These are phyloP conservation scores for Scomber japonicus DNA, from an alignment of 2,113 vertebrate species.

Conservation along the genomic window DNA sequence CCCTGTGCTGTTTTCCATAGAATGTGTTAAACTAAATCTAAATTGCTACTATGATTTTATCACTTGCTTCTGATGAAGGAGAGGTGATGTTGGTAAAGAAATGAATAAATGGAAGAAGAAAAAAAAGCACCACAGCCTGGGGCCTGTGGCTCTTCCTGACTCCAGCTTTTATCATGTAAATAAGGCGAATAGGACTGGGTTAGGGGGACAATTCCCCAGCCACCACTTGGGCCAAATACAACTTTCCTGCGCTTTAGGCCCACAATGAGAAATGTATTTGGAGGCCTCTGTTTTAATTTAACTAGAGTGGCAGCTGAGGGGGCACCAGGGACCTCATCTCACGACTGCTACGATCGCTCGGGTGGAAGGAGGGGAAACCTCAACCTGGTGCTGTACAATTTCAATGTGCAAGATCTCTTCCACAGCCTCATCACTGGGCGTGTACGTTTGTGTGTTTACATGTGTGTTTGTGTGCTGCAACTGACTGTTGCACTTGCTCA, in stretches of 20 bases:
- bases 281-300: conserved; percentile 92
- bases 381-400: conserved; percentile 66
- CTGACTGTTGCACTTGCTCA: conserved; percentile 61
- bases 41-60: conserved; percentile 80
- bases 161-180: conserved; percentile 94
- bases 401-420: conserved; percentile 59
- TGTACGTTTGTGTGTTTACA: conserved; percentile 46
- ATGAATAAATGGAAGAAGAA: conserved; percentile 72
- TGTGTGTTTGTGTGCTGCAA: conserved; percentile 39
- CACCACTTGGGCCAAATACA: conserved; percentile 90
- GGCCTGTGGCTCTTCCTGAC: conserved; percentile 74
- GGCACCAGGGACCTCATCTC: conserved; percentile 86
- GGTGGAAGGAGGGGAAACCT: conserved; percentile 67
- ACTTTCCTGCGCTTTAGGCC: conserved; percentile 84
- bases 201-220: conserved; percentile 88
- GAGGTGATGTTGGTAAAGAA: conserved; percentile 79
- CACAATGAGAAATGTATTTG: conserved; percentile 86
- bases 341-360: conserved; percentile 77
- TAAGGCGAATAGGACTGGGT: conserved; percentile 84
- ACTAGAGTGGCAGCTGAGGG: conserved; percentile 89
- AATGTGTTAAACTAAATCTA: conserved; percentile 76
- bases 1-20: conserved; percentile 65
- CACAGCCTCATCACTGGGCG: conserved; percentile 40
- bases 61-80: conserved; percentile 70
- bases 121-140: conserved; percentile 27